Evolutionary conservation across 2,797 vertebrate genomes (phyloP), one percentile per base, ranked within the genome.

Genomic region (Spatula versicolor): DNA sequence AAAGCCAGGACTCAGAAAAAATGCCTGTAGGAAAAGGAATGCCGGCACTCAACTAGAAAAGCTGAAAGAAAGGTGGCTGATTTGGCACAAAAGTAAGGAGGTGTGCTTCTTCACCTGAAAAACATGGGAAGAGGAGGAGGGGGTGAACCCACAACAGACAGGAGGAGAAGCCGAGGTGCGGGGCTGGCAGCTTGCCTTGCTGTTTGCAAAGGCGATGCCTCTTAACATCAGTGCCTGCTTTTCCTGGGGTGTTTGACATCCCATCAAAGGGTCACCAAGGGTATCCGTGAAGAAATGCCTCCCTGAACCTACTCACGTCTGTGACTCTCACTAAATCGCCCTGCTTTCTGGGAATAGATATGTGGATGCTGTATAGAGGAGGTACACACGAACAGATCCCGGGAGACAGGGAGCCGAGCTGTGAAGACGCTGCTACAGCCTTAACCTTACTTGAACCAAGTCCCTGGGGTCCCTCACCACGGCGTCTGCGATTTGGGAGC

Each of bases 331-430:
- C 11, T 43, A 0, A 19, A 33, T 62, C 25, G 5, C 11, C 18
- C 4, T 2, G 0, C 41, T 77, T 58, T 20, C 12, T n/a, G 14
- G 55, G 52, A 71, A 48, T 28, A 52, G 26, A 9, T 52, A 37
- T 26, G 41, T 0, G 0, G 30, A 16, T 10, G 2, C 8, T 11
- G 64, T 12, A 5, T 4, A 4, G n/a, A n/a, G n/a, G 2, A 16
- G 6, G 10, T 13, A 14, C 3, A 11, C 25, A 5, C 0, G 1
- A 37, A 26, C 16, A 39, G 33, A 19, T 58, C 81, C 60, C 35
- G 60, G 31, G 37, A 18, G 16, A 5, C 3, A 19, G 12, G 18
- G 43, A 68, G 23, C 66, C 19, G 12, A 63, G n/a, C 23, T 43
- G 56, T 5, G 68, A 33, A 30, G 3, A 13, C 13, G 14, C n/a